Evolutionary conservation across 92 coral and sea anemone genomes (phyloP).

Genomic region (Palythoa heliodiscus): DNA sequence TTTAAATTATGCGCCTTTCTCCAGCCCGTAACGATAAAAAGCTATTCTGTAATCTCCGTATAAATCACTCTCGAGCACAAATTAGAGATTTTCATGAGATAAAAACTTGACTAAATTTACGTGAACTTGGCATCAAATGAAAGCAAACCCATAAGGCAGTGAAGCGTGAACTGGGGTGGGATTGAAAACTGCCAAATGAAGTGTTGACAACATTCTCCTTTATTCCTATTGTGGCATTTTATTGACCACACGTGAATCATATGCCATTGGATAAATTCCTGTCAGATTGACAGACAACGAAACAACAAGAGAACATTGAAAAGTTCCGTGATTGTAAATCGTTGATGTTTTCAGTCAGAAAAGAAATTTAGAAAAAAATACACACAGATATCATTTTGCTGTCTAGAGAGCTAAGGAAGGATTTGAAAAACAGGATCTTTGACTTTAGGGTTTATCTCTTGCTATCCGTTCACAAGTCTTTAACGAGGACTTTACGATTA

Average conservation of each 20-base stretch:
- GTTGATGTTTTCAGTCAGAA: neutral
- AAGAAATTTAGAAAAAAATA: no score
- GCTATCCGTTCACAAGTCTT: slow-evolving; percentile 25
- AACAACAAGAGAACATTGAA: slow-evolving; percentile 57
- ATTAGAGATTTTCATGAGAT: no score
- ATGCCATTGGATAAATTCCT: slow-evolving; percentile 74
- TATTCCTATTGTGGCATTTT: no score
- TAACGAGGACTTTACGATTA: slow-evolving; percentile 33
- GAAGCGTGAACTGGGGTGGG: no score
- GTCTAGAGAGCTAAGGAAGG: slow-evolving; percentile 15
- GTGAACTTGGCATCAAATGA: no score
- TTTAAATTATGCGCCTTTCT: slow-evolving; percentile 17
- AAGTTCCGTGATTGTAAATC: slow-evolving; percentile 35
- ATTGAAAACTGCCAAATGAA: no score
- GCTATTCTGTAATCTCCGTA: no score
- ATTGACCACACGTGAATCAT: slow-evolving; percentile 46
- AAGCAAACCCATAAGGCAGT: no score
- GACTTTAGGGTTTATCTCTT: slow-evolving; percentile 9
- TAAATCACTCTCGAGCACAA: no score
- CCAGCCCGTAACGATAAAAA: no score
- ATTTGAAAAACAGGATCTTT: neutral
- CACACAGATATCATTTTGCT: neutral
- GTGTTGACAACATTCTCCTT: no score
- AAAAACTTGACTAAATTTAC: no score
- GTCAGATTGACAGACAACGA: slow-evolving; percentile 82